Evolutionary conservation across 2,888 invertebrate species (phyloP).

Genomic region (Itoplectis maculator): DNA sequence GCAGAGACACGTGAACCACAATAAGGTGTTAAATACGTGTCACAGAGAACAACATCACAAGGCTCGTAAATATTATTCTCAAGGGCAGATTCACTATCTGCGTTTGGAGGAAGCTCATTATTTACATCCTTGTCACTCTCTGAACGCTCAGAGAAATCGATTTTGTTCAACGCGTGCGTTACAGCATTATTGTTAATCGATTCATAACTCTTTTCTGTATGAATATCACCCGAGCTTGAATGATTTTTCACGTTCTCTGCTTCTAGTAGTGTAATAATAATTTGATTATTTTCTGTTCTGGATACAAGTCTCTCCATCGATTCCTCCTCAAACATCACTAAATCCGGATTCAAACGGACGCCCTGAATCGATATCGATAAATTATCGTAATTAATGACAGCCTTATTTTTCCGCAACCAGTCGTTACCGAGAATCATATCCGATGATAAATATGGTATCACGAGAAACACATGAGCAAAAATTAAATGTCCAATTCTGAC

Average conservation of each 20-base stretch:
- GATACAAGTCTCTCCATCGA: slow-evolving; percentile 30
- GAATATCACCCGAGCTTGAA: neutral
- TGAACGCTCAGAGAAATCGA: neutral
- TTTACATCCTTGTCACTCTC: neutral
- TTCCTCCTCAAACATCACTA: slow-evolving; percentile 29
- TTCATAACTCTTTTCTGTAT: neutral
- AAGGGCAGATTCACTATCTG: neutral
- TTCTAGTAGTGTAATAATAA: neutral
- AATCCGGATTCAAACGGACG: slow-evolving; percentile 9
- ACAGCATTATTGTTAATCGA: neutral
- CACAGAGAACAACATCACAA: neutral
- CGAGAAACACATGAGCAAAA: slow-evolving; percentile 14
- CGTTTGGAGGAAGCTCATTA: neutral
- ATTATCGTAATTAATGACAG: slow-evolving; percentile 19
- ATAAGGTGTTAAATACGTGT: neutral
- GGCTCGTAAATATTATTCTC: slow-evolving; percentile 15
- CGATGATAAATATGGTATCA: slow-evolving; percentile 28
- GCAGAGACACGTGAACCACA: slow-evolving; percentile 9
- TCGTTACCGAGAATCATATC: slow-evolving; percentile 39
- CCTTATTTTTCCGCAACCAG: slow-evolving; percentile 31
- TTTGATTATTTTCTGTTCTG: neutral
- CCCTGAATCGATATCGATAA: neutral
- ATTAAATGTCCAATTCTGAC: slow-evolving; percentile 43
- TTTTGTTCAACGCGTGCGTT: neutral
- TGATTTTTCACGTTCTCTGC: neutral